Conservation (phyloP, 2,113 vertebrate species). For the Serilophus lunatus region DNA sequence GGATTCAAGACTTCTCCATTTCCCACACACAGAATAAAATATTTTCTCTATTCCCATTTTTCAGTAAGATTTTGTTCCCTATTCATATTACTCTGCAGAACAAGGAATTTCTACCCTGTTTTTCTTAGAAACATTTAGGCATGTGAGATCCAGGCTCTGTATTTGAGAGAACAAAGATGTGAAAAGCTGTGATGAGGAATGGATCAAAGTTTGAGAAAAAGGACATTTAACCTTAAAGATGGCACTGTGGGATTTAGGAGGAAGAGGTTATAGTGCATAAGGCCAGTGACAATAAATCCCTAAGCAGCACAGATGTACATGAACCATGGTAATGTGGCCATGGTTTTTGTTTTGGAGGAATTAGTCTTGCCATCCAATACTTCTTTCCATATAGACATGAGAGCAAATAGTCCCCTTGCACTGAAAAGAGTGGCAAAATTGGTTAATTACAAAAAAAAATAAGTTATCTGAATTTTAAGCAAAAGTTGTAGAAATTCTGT, state of each 20-base stretch:
- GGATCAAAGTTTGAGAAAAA: not conserved
- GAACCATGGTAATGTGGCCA: not conserved
- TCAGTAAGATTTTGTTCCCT: not conserved
- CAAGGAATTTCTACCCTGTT: not conserved
- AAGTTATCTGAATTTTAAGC: not conserved
- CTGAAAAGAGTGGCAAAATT: not conserved
- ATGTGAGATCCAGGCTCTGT: not conserved
- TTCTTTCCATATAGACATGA: not conserved
- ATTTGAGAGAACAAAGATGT: not conserved
- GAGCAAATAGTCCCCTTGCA: not conserved
- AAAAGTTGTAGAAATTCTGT: not conserved
- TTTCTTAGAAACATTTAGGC: not conserved
- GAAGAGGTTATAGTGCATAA: not conserved
- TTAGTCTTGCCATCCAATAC: not conserved
- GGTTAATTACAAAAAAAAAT: not conserved
- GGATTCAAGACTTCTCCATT: not conserved
- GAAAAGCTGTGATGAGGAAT: not conserved
- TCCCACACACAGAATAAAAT: not conserved
- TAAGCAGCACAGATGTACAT: not conserved
- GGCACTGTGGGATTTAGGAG: not conserved
- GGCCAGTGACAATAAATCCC: not conserved
- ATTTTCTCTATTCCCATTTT: not conserved
- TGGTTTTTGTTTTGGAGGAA: not conserved
- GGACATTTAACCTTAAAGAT: not conserved
- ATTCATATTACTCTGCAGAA: not conserved